Percentiles rank a stretch among this genome's conserved stretches.
Evolutionary conservation across 1,140 invertebrate species (phyloP).

Genomic region (Drosophila ohnishii): DNA sequence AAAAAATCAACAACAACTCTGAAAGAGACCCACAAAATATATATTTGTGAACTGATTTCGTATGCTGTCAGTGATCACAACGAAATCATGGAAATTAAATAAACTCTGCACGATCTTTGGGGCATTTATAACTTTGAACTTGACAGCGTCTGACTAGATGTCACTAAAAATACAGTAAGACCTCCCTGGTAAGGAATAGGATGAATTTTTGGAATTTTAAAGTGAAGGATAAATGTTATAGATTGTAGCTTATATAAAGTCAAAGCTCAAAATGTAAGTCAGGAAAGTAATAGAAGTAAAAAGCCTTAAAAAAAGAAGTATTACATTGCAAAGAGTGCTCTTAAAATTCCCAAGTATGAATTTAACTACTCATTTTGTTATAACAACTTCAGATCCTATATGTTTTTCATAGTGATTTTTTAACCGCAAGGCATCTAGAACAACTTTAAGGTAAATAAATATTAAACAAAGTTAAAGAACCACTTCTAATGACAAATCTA

Average conservation of each 20-base stretch:
- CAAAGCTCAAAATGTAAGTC: neutral
- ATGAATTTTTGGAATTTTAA: no score
- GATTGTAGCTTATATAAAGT: neutral
- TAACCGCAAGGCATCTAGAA: no score
- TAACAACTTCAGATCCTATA: neutral
- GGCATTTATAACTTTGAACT: slow-evolving; percentile 78
- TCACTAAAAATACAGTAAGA: slow-evolving; percentile 22
- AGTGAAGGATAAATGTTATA: neutral
- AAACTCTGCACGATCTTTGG: slow-evolving; percentile 66
- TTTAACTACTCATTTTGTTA: no score
- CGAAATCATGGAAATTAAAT: slow-evolving; percentile 62
- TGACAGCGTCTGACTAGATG: slow-evolving; percentile 51
- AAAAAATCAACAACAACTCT: slow-evolving; percentile 10
- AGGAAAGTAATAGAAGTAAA: no score
- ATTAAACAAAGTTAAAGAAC: no score
- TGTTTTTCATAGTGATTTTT: neutral
- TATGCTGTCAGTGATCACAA: slow-evolving; percentile 52
- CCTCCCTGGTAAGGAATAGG: neutral
- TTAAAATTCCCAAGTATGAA: neutral
- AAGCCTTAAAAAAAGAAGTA: no score
- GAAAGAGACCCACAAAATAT: slow-evolving; percentile 34
- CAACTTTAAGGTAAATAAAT: neutral
- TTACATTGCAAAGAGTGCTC: neutral
- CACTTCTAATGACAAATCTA: no score
- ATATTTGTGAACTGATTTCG: slow-evolving; percentile 53